Evolutionary conservation across 2,113 vertebrate genomes (phyloP), one percentile per base, ranked within the genome.

Genomic region (Lichenostomus cassidix): DNA sequence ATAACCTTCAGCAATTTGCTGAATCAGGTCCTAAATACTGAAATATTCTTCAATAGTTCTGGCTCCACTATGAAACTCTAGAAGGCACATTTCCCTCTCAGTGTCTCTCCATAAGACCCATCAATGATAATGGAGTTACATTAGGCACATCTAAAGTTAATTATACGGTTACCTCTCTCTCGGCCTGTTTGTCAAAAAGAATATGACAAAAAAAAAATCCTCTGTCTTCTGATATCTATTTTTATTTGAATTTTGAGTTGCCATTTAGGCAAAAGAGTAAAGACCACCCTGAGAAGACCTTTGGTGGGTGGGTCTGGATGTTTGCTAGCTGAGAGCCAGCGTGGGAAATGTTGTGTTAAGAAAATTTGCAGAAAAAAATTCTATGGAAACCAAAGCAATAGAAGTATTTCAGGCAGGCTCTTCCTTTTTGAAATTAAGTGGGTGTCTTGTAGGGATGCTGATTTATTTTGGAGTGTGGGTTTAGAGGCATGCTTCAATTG

Each of bases 41-140:
- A 94, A 86, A 92, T 96, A 95, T 83, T 96, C 85, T 87, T 90
- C 85, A 78, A 77, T 69, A 95, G 74, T 89, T 42, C 94, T 96
- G 96, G 83, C 90, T 95, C 93, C 92, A 80, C 84, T 46, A 29
- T 86, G 91, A 94, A 92, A 92, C 69, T 95, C 92, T 93, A 96
- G 94, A 96, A 95, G 95, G 69, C 79, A 95, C 83, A 70, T 95
- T 96, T 94, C 77, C 90, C 58, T 95, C 79, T 90, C 91, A 42
- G 64, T 77, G 70, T 93, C 84, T 94, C 67, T 95, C 76, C 75
- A 11, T 95, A 95, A 95, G 87, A 88, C 87, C 83, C 93, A 88
- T 95, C 86, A 93, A 95, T 94, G 94, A 90, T 95, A 96, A 97
- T 90, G 88, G 88, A 96, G 90, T 94, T 96, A 93, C 90, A 95